Base-by-base conservation (phyloP, 2,797 vertebrate genomes). In the Gorsachius magnificus region DNA sequence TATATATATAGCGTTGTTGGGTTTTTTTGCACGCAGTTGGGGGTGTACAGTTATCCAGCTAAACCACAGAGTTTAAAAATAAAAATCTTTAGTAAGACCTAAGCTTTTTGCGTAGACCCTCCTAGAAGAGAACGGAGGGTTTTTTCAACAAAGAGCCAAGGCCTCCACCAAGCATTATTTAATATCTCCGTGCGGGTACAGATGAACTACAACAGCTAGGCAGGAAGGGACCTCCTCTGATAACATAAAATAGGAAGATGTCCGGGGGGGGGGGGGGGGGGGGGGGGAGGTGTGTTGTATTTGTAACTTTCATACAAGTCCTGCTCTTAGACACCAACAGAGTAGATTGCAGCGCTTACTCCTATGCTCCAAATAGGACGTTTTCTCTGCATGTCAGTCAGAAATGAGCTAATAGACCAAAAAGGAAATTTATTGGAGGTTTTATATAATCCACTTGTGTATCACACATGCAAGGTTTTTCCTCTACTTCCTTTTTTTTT, bases 401-500 rank as follows among this genome's bases (percentile, higher is more conserved):
- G 45, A 51, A 93, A 86, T 9, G 14, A 93, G 41, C 56, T 31
- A 77, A 51, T 28, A 80, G 31, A 53, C 48, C 56, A 64, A 25
- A 85, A 96, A 68, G 10, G 26, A 86, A 26, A 91, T 63, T 36
- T 96, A 93, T 97, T 90, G 85, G 58, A 82, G 70, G 66, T 53
- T 96, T 97, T 95, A 96, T 96, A 97, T 93, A 87, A 96, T 86
- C 93, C 89, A 82, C 16, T 83, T 77, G 80, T 48, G 11, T 93
- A 94, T 88, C 90, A 81, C 43, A 70, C 14, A 63, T 21, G 16
- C 46, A 83, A 63, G 18, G 5, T 1, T 72, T 83, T 85, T 45
- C 28, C 21, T 83, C 24, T 33, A 38, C 5, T 6, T 22, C 33
- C 11, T 51, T 28, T 17, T 70, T 28, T 18, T 17, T 36, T 22